Evolutionary conservation across 2,113 vertebrate genomes (phyloP).

Genomic region (Cynoglossus semilaevis): DNA sequence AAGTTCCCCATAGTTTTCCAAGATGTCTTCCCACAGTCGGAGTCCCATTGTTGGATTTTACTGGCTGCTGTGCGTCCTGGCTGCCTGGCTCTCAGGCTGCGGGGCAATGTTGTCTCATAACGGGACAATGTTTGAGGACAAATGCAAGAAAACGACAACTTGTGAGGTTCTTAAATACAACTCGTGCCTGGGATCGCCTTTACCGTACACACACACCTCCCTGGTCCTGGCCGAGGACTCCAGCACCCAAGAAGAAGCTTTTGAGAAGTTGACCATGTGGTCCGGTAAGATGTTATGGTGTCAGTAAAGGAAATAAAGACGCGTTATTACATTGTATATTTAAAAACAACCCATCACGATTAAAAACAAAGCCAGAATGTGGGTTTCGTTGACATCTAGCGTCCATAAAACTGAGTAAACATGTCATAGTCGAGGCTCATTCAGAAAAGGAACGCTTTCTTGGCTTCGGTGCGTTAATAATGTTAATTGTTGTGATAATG

Average conservation of each 20-base stretch:
- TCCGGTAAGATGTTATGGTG: conserved; percentile 79
- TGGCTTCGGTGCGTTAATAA: conserved; percentile 11
- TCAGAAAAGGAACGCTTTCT: neutral
- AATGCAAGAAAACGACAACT: conserved; percentile 81
- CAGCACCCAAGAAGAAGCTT: conserved; percentile 84
- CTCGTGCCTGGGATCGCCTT: conserved; percentile 85
- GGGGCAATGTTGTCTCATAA: conserved; percentile 65
- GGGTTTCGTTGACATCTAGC: too few species aligned
- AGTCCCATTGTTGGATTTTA: conserved; percentile 72
- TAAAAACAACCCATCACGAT: too few species aligned
- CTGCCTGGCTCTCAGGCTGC: conserved; percentile 42
- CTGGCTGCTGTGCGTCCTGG: conserved; percentile 70
- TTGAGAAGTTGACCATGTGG: conserved; percentile 89
- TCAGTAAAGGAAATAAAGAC: neutral
- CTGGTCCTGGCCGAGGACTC: conserved; percentile 88
- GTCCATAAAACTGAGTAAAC: too few species aligned
- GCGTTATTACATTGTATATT: neutral
- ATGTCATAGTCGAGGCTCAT: too few species aligned
- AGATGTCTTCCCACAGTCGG: conserved; percentile 76
- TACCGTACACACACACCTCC: conserved; percentile 90
- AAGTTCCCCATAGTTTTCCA: conserved; percentile 45
- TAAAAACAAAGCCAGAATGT: too few species aligned
- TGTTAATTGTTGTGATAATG: conserved; percentile 24
- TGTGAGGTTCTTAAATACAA: conserved; percentile 85
- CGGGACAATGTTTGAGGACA: conserved; percentile 74